These are phyloP conservation scores for Cryptops parisi DNA, from an alignment of 2,888 invertebrate species.

Conservation along the genomic window DNA sequence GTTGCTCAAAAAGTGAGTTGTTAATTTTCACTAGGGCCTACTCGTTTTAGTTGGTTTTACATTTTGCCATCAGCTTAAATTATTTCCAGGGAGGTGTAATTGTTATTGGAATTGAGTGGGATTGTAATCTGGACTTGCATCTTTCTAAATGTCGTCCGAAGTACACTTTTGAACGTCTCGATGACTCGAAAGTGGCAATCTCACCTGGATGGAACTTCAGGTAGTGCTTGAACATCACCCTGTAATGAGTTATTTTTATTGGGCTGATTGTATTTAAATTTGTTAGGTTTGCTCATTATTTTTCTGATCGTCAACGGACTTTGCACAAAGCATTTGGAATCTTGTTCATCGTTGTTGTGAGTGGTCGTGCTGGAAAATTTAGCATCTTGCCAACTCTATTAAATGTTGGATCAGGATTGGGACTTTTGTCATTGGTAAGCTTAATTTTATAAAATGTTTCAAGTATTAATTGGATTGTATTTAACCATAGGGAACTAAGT, in stretches of 20 bases:
- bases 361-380: slow-evolving; percentile 37
- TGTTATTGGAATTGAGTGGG: slow-evolving; percentile 26
- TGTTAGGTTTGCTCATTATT: slow-evolving; percentile 30
- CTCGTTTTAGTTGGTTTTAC: too few relatives aligned
- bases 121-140: slow-evolving; percentile 36
- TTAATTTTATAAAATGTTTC: too few relatives aligned
- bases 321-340: slow-evolving; percentile 36
- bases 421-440: slow-evolving; percentile 36
- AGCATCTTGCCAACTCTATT: slow-evolving; percentile 34
- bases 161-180: slow-evolving; percentile 35
- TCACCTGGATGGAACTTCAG: slow-evolving; percentile 38
- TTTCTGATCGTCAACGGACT: slow-evolving; percentile 29
- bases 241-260: not conserved
- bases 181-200: slow-evolving; percentile 29
- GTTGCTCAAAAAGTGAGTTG: slow-evolving; percentile 26
- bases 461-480: too few relatives aligned
- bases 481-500: too few relatives aligned
- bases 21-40: not conserved
- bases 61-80: too few relatives aligned
- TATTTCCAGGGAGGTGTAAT: not conserved
- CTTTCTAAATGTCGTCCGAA: slow-evolving; percentile 31
- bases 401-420: slow-evolving; percentile 38
- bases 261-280: too few relatives aligned
- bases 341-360: slow-evolving; percentile 34
- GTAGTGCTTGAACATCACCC: too few relatives aligned